Evolutionary conservation across 1,140 invertebrate genomes (phyloP), one percentile per base, ranked within the genome.

Genomic region (Achroia grisella): DNA sequence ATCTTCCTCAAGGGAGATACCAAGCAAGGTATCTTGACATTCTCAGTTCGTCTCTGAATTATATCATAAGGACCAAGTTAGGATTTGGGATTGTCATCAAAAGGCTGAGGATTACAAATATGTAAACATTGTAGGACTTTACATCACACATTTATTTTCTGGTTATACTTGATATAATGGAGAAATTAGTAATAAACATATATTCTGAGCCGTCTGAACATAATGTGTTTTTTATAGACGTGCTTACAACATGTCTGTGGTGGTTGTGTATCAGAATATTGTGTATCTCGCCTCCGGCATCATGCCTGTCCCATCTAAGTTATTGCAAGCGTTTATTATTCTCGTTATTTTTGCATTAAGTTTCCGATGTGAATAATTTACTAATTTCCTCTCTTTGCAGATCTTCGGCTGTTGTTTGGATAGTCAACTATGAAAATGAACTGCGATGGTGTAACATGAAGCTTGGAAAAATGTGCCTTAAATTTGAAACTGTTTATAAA

Each of bases 371-470:
- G 47, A 50, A 50, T 56, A 56, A 60, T 60, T 46, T 33, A 31
- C 23, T 17, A 42, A 30, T 46, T 52, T 59, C 50, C 40, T 56
- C 47, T 58, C 17, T 59, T 71, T 51, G 6, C 74, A 78, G 74
- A 62, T 71, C 52, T 39, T 45, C 23, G 10, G 40, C 28, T 50
- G 17, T 23, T 23, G n/a, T 23, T 23, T 23, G 35, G n/a, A 15
- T 10, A 37, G 13, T 28, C 30, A 33, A 37, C 8, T 35, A 39
- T 8, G 15, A 59, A 68, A 50, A 72, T 69, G 70, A 49, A 51
- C 39, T 44, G 57, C 52, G 53, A 47, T 32, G 72, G 62, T 39
- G 52, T 70, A 14, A 73, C 68, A 48, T 70, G 17, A 23, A 3
- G 17, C n/a, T 23, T 23, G 6, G 17, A 23, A 23, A 23, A 23